These are phyloP conservation scores for Meriones unguiculatus DNA, from an alignment of 2,113 vertebrate genomes.

Conservation along the genomic window DNA sequence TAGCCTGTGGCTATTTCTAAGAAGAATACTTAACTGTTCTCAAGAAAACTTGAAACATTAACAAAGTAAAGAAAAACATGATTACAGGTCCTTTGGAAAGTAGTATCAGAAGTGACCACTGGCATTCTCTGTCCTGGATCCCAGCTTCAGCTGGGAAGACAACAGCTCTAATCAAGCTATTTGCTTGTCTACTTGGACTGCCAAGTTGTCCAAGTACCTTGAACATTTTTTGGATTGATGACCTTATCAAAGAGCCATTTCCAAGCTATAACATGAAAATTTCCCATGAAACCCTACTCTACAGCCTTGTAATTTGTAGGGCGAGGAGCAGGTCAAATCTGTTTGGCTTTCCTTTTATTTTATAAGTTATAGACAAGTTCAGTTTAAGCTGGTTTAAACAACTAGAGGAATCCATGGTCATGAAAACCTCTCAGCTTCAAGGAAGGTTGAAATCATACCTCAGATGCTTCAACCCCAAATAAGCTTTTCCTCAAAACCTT, in stretches of 20 bases:
- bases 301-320: neutral
- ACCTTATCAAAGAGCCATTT: neutral
- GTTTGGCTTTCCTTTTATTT: neutral
- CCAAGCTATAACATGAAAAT: neutral
- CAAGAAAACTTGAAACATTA: constrained; percentile 60
- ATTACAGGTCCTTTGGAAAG: constrained; percentile 57
- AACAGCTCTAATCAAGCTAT: neutral
- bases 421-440: neutral
- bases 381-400: neutral
- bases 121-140: neutral
- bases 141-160: neutral
- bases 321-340: neutral
- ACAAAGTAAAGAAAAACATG: constrained; percentile 53
- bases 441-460: neutral
- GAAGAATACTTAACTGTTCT: constrained; percentile 65
- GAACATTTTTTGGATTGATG: neutral
- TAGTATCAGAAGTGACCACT: neutral
- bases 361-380: neutral
- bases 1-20: constrained; percentile 64
- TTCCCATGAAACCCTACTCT: neutral
- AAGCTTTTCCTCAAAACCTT: neutral
- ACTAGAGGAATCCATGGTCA: neutral
- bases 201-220: neutral
- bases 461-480: neutral
- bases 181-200: neutral